phyloP scores from a whole-genome alignment of 1,140 invertebrate genomes.

The Chironomus tepperi region DNA sequence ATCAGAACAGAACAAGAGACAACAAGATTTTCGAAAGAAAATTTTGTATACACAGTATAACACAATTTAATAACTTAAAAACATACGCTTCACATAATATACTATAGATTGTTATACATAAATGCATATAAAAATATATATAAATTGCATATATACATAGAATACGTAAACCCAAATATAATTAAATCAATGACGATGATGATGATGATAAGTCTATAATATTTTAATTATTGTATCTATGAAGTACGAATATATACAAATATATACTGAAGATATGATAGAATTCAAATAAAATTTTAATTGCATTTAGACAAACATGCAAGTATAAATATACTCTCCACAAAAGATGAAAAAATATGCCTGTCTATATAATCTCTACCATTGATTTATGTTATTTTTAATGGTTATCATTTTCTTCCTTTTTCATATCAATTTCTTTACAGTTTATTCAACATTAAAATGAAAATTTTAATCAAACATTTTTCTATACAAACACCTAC shows the following conservation, averaged over 20 bases:
- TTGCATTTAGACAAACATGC: background rate
- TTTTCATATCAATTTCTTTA: no score
- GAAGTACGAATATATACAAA: background rate
- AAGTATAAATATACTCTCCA: background rate
- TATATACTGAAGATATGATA: background rate
- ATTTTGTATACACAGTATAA: background rate
- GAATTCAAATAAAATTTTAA: constrained; percentile 3
- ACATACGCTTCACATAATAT: background rate
- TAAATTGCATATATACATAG: background rate
- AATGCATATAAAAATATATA: background rate
- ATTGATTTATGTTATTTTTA: no score
- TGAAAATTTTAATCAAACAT: no score
- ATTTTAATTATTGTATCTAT: background rate
- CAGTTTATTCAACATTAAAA: no score
- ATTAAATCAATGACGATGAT: background rate
- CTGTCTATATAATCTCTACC: no score
- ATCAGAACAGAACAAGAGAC: background rate
- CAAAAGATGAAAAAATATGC: no score
- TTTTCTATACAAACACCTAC: background rate
- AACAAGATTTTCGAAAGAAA: background rate
- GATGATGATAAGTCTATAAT: background rate
- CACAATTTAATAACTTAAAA: constrained; percentile 15
- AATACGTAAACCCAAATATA: background rate
- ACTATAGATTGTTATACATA: constrained; percentile 9
- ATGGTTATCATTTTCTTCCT: no score